Conservation (phyloP, 1,140 invertebrate species). For the Diorhabda elongata region DNA sequence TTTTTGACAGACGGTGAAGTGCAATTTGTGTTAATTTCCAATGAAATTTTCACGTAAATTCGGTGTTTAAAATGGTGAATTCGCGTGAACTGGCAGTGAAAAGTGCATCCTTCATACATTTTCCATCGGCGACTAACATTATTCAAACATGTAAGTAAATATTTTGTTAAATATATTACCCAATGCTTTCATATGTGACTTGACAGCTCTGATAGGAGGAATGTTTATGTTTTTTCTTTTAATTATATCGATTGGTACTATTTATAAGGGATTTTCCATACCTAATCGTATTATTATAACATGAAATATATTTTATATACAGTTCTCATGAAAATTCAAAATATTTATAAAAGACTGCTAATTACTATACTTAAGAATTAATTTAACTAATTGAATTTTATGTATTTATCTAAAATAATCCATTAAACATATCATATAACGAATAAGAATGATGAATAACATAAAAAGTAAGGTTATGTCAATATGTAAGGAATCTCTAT, state of each 20-base stretch:
- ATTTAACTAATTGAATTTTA: too few species aligned
- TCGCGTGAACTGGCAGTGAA: conserved; percentile 31
- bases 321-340: too few species aligned
- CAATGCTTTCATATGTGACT: conserved; percentile 7
- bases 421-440: too few species aligned
- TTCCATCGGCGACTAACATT: conserved; percentile 26
- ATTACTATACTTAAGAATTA: too few species aligned
- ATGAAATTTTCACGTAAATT: conserved; percentile 27
- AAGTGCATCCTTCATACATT: conserved; percentile 26
- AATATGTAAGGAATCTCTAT: too few species aligned
- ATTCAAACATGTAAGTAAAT: conserved; percentile 34
- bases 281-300: too few species aligned
- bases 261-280: too few species aligned
- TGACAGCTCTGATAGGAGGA: background rate
- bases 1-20: conserved; percentile 15
- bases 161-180: background rate
- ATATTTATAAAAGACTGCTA: too few species aligned
- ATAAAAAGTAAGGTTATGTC: too few species aligned
- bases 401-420: too few species aligned
- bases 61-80: conserved; percentile 33
- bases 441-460: too few species aligned
- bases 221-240: conserved; percentile 7
- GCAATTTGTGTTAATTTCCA: conserved; percentile 10
- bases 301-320: too few species aligned
- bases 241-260: background rate